Evolutionary conservation across 2,797 vertebrate genomes (phyloP).

Genomic region (Notolepis coatsorum): DNA sequence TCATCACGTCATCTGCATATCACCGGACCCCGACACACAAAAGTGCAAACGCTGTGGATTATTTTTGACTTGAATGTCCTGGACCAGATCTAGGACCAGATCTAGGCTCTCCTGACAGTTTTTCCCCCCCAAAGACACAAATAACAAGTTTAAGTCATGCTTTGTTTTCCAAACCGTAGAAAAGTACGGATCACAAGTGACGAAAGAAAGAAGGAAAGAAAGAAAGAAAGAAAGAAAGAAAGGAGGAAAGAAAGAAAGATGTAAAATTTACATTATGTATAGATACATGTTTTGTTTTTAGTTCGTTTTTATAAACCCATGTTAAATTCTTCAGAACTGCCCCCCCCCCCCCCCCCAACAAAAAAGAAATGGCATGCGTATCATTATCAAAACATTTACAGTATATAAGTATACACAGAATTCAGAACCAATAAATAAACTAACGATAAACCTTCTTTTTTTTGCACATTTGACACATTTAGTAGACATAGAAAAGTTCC

Average conservation of each 20-base stretch:
- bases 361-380: conserved; percentile 90
- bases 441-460: conserved; percentile 85
- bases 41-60: conserved; percentile 73
- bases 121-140: conserved; percentile 67
- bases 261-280: conserved; percentile 72
- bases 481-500: conserved; percentile 82
- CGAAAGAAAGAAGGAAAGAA: too few species aligned
- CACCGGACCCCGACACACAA: conserved; percentile 54
- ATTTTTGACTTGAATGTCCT: conserved; percentile 47
- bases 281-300: conserved; percentile 64
- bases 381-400: conserved; percentile 89
- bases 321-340: conserved; percentile 68
- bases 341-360: too few species aligned
- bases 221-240: too few species aligned
- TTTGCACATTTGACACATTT: conserved; percentile 88
- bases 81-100: conserved; percentile 10
- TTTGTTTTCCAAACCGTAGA: too few species aligned
- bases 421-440: conserved; percentile 91
- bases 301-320: conserved; percentile 76
- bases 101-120: conserved; percentile 59
- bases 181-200: too few species aligned
- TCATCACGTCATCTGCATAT: conserved; percentile 49
- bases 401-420: conserved; percentile 85
- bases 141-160: conserved; percentile 75
- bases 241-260: conserved; percentile 65